Evolutionary conservation across 2,797 vertebrate genomes (phyloP).

Genomic region (Alectoris magna): DNA sequence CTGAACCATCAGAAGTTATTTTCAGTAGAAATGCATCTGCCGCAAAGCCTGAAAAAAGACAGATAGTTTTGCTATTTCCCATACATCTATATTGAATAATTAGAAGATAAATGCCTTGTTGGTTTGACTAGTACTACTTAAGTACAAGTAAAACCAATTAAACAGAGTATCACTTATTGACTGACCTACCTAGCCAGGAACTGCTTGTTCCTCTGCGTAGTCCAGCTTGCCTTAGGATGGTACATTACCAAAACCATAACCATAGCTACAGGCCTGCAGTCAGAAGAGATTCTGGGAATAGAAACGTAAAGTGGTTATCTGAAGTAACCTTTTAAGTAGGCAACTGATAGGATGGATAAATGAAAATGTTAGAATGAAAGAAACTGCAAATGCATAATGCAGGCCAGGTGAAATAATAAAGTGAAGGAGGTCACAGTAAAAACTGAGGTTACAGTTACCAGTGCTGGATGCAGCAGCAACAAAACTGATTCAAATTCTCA

Average conservation of each 20-base stretch:
- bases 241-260: background rate
- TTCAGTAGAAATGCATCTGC: background rate
- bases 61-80: background rate
- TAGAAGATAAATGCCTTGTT: background rate
- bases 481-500: background rate
- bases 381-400: background rate
- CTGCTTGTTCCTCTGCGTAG: background rate
- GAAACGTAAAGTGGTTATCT: background rate
- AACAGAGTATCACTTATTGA: background rate
- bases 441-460: background rate
- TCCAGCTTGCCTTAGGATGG: background rate
- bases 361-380: background rate
- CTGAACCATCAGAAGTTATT: background rate
- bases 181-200: background rate
- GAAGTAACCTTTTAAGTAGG: background rate
- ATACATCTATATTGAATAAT: background rate
- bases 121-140: background rate
- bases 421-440: background rate
- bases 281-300: background rate
- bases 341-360: background rate
- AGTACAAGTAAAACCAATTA: background rate
- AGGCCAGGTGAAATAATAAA: background rate
- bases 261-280: background rate
- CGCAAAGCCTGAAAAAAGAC: background rate
- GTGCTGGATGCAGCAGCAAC: background rate